Evolutionary conservation across 1,140 invertebrate species (phyloP).

Genomic region (Proctacanthus coquilletti): DNA sequence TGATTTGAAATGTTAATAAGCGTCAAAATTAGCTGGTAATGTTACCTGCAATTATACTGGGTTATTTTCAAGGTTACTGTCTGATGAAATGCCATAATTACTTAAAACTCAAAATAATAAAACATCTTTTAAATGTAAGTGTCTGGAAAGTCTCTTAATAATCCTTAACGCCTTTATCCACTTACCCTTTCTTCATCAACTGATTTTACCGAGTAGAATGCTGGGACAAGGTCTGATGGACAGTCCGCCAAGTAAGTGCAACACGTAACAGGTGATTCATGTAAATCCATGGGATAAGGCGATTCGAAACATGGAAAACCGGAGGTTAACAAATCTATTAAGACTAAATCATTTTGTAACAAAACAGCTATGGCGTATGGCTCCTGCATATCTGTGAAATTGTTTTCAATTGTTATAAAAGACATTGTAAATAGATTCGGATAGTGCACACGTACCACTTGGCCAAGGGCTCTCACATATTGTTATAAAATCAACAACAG

Average conservation of each 20-base stretch:
- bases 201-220: slow-evolving; percentile 60
- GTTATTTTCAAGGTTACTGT: too few species aligned
- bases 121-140: too few species aligned
- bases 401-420: too few species aligned
- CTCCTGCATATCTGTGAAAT: slow-evolving; percentile 79
- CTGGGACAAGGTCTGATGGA: slow-evolving; percentile 88
- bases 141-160: too few species aligned
- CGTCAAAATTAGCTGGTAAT: too few species aligned
- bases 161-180: too few species aligned
- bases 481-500: slow-evolving; percentile 92
- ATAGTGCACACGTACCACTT: slow-evolving; percentile 53
- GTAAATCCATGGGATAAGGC: slow-evolving; percentile 98
- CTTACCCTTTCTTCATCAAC: too few species aligned
- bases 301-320: slow-evolving; percentile 98
- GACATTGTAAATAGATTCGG: not conserved
- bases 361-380: slow-evolving; percentile 95
- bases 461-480: slow-evolving; percentile 86
- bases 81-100: too few species aligned
- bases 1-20: too few species aligned
- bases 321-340: slow-evolving; percentile 85
- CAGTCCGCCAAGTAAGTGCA: slow-evolving; percentile 95
- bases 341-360: slow-evolving; percentile 93
- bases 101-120: too few species aligned
- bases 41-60: too few species aligned
- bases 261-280: slow-evolving; percentile 92